Conservation (phyloP, 2,888 invertebrate species). For the Amaurobius ferox region DNA sequence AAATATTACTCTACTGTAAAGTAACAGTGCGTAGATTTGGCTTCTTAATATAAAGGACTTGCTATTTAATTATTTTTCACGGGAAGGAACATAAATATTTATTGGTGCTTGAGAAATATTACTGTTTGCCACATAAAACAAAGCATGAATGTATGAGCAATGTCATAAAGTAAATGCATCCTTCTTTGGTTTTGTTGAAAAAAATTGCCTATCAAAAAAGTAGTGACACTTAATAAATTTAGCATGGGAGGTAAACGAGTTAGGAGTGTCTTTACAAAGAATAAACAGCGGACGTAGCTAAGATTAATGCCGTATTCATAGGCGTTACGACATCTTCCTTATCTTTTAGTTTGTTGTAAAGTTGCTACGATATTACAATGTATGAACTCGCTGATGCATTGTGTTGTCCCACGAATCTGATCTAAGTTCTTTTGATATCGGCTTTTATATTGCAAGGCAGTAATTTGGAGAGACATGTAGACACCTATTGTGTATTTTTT, state of each 20-base stretch:
- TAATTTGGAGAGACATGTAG: neutral
- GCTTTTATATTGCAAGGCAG: neutral
- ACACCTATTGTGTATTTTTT: neutral
- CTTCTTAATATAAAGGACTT: no score
- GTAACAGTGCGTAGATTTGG: no score
- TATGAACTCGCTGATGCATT: neutral
- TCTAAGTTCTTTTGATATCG: neutral
- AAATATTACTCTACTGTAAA: no score
- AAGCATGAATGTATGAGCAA: neutral
- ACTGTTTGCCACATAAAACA: neutral
- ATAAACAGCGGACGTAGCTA: neutral
- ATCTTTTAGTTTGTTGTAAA: neutral
- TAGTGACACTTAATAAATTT: neutral
- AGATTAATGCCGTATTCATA: conserved; percentile 2
- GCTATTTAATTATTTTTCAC: no score
- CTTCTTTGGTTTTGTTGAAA: neutral
- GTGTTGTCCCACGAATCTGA: neutral
- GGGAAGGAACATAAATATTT: no score
- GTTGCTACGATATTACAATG: neutral
- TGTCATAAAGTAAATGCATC: neutral
- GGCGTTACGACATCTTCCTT: conserved; percentile 1
- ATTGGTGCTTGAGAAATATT: neutral
- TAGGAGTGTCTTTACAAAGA: neutral
- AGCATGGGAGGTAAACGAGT: conserved; percentile 5
- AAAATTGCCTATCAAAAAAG: neutral